phyloP scores from a whole-genome alignment of 2,797 vertebrate species.

The Psittacula derbiana region DNA sequence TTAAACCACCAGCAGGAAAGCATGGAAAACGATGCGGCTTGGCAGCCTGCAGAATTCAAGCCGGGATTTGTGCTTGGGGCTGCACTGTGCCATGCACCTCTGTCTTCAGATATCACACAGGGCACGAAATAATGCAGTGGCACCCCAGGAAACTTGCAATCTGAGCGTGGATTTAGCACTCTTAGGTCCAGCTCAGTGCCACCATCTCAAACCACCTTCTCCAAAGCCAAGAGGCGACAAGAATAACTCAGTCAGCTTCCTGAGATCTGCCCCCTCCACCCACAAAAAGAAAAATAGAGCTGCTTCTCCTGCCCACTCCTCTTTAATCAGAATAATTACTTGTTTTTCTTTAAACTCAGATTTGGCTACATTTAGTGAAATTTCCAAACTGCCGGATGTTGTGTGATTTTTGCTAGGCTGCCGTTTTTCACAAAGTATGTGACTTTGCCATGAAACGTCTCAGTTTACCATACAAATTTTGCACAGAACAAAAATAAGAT shows the following conservation, averaged over 20 bases:
- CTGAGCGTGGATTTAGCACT: background rate
- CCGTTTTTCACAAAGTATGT: conserved; percentile 59
- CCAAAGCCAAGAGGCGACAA: conserved; percentile 13
- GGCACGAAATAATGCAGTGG: background rate
- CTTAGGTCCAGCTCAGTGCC: background rate
- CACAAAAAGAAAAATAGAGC: conserved; percentile 41
- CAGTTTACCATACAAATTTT: conserved; percentile 70
- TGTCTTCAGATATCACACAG: background rate
- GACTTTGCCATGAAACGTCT: conserved; percentile 65
- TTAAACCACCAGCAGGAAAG: background rate
- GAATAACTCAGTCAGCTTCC: conserved; percentile 41
- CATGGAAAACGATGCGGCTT: rapidly evolving
- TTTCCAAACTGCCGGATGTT: conserved; percentile 67
- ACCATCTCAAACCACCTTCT: background rate
- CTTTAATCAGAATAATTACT: conserved; percentile 68
- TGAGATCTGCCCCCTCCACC: conserved; percentile 32
- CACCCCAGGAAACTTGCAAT: background rate
- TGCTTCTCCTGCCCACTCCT: conserved; percentile 56
- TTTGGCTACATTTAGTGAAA: conserved; percentile 65
- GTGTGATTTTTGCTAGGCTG: conserved; percentile 68
- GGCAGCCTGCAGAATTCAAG: background rate
- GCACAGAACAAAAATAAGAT: conserved; percentile 65
- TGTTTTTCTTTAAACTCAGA: conserved; percentile 70
- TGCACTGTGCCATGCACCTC: background rate
- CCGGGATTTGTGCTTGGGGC: background rate